Conservation (phyloP, 2,888 invertebrate species). For the Drosophila limbata region DNA sequence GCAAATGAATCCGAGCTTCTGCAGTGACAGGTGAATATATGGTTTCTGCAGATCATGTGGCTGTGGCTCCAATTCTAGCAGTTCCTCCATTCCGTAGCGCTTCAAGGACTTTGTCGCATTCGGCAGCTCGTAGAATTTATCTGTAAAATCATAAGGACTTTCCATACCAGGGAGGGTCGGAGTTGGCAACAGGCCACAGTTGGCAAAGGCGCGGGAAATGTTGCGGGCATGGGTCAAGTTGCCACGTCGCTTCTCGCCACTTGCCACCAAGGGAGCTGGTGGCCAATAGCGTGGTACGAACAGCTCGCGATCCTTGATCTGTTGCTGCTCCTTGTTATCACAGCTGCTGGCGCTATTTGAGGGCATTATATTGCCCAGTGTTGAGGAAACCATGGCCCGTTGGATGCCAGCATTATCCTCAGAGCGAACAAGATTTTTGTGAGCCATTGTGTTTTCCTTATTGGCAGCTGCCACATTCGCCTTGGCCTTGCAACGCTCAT, state of each 20-base stretch:
- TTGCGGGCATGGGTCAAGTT: conserved; percentile 52
- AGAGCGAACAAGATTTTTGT: background rate
- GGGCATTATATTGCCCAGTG: conserved; percentile 21
- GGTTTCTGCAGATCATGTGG: conserved; percentile 38
- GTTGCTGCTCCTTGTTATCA: background rate
- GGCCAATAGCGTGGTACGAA: conserved; percentile 58
- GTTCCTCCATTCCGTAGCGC: conserved; percentile 54
- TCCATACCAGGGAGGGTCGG: background rate
- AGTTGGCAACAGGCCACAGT: conserved; percentile 42
- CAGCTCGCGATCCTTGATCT: conserved; percentile 26
- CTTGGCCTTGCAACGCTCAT: conserved; percentile 59
- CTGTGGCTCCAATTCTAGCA: conserved; percentile 52
- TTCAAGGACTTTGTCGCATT: background rate
- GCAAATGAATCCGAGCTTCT: conserved; percentile 21
- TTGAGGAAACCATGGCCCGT: conserved; percentile 9
- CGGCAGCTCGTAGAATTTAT: background rate
- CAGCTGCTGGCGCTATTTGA: background rate
- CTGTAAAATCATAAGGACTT: background rate
- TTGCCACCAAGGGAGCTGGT: conserved; percentile 26
- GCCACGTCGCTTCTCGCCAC: conserved; percentile 50
- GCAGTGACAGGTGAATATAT: background rate
- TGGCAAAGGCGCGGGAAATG: conserved; percentile 38
- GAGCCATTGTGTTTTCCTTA: conserved; percentile 35
- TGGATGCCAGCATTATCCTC: background rate
- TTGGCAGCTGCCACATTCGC: conserved; percentile 27